Conservation (phyloP, 2,113 vertebrate species). For the Asarcornis scutulata region DNA sequence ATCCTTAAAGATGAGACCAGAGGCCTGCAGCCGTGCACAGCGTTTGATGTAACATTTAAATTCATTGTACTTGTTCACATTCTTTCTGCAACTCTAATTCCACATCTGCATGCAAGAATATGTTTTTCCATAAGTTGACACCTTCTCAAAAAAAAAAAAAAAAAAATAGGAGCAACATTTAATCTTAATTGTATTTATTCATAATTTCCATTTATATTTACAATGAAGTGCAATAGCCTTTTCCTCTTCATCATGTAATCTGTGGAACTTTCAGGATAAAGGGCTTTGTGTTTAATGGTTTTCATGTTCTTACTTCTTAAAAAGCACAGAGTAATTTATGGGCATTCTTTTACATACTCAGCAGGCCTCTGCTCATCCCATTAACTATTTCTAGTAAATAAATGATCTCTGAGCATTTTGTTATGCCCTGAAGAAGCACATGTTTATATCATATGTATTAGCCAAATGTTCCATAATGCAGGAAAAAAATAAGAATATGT, state of each 20-base stretch:
- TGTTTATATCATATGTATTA: background rate
- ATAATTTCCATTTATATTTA: background rate
- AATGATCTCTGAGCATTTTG: slow-evolving; percentile 24
- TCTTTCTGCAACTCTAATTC: background rate
- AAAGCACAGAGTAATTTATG: background rate
- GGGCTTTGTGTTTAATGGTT: background rate
- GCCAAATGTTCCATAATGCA: background rate
- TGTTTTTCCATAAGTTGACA: background rate
- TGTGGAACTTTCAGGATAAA: background rate
- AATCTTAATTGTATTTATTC: background rate
- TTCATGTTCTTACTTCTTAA: slow-evolving; percentile 3
- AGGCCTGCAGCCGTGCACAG: background rate
- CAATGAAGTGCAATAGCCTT: background rate
- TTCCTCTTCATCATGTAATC: background rate
- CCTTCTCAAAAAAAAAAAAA: background rate
- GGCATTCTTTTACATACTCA: background rate
- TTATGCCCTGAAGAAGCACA: background rate
- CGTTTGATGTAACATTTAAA: background rate
- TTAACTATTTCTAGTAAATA: slow-evolving; percentile 21
- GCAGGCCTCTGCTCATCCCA: background rate
- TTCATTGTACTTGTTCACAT: background rate
- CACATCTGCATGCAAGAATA: background rate
- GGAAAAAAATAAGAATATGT: background rate
- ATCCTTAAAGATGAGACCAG: background rate
- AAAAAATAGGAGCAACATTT: background rate